Conservation (phyloP, 2,888 invertebrate species). For the Agrilus biguttatus region DNA sequence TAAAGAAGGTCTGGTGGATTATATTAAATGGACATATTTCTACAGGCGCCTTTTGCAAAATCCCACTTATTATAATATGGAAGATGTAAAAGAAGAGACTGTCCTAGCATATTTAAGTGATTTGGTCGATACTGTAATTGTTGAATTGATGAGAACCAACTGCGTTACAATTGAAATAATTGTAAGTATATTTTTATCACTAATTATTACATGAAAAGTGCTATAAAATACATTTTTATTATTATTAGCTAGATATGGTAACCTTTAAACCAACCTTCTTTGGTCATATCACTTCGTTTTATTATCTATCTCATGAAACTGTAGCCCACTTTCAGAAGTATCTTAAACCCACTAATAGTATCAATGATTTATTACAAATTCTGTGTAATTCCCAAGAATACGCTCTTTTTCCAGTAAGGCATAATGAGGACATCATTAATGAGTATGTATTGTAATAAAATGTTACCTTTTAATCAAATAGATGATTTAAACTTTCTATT, state of each 20-base stretch:
- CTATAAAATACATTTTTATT: slow-evolving; percentile 4
- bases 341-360: slow-evolving; percentile 45
- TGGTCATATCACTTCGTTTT: slow-evolving; percentile 91
- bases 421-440: slow-evolving; percentile 92
- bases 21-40: slow-evolving; percentile 97
- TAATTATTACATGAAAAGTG: not conserved
- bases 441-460: slow-evolving; percentile 39
- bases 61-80: slow-evolving; percentile 79
- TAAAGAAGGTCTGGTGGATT: slow-evolving; percentile 88
- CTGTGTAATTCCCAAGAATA: slow-evolving; percentile 82
- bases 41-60: slow-evolving; percentile 84
- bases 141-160: slow-evolving; percentile 55
- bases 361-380: slow-evolving; percentile 61
- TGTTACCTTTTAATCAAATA: not conserved
- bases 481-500: not conserved
- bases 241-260: slow-evolving; percentile 40
- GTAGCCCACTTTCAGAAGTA: slow-evolving; percentile 67
- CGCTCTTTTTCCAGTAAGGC: slow-evolving; percentile 86
- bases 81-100: slow-evolving; percentile 50
- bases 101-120: slow-evolving; percentile 65
- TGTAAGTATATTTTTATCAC: slow-evolving; percentile 30
- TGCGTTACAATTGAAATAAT: slow-evolving; percentile 64
- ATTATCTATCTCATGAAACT: slow-evolving; percentile 88
- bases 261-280: slow-evolving; percentile 56
- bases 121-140: slow-evolving; percentile 66